Base-by-base conservation (phyloP, 2,888 invertebrate genomes). In the Eupithecia insigniata region DNA sequence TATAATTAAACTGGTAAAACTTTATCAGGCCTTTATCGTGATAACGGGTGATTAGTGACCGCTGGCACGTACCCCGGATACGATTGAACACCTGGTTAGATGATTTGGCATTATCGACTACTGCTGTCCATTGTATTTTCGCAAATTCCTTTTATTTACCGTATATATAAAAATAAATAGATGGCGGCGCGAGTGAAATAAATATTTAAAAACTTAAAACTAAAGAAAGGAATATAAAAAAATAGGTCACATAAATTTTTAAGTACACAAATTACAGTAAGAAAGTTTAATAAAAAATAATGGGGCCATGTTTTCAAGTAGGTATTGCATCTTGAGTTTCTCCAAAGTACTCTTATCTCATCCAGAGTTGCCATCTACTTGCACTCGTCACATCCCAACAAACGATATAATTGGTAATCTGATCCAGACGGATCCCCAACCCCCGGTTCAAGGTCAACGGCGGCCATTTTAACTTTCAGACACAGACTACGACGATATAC, bases 361-460 rank as follows among this genome's bases (percentile, higher is more conserved):
- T 26, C 58, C 2, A 30, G 18, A 6, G 30, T 30, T n/a, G 10
- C 16, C 28, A 3, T 32, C 26, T 10, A 58, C 67, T 70, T 70
- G 70, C 67, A 43, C 55, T 55, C 32, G 14, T 34, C 22, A 39
- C 36, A 64, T 39, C 64, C 64, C 64, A 2, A 36, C 73, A 70
- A 75, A 76, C 75, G 71, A 78, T 78, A 72, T 66, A 65, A 71
- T 72, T 71, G 69, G 79, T 81, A 84, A 84, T 82, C 83, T 80
- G 84, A 84, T 83, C 85, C 85, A 89, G 89, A 89, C 89, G 76
- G 75, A 69, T 74, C 78, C 81, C 81, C 81, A 14, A 72, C 78
- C 60, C 60, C 30, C 64, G 75, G 84, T 87, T 86, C 89, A 90
- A 90, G 89, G 89, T 88, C 83, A 81, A 70, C 78, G 80, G 68